Evolutionary conservation across 2,113 vertebrate genomes (phyloP).

Genomic region (Pelvicachromis taeniatus): DNA sequence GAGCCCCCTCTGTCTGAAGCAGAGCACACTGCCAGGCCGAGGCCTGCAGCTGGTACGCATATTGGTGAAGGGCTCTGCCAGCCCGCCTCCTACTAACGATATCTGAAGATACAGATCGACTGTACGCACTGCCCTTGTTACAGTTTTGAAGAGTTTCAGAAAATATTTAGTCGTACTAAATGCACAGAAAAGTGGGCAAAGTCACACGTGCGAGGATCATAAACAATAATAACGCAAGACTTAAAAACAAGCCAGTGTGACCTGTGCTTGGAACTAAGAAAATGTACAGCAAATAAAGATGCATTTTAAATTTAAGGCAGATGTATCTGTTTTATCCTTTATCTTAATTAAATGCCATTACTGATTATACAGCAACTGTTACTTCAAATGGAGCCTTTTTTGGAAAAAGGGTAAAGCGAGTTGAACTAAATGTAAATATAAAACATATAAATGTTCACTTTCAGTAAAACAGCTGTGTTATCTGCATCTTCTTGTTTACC

Average conservation of each 20-base stretch:
- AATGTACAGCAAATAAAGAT: neutral
- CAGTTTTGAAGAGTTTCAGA: neutral
- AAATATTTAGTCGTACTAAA: neutral
- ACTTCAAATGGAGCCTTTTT: neutral
- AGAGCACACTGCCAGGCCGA: constrained; percentile 24
- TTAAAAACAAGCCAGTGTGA: neutral
- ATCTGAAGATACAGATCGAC: neutral
- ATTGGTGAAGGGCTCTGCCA: constrained; percentile 47
- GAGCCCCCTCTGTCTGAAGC: constrained; percentile 61
- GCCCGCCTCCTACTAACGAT: constrained; percentile 16
- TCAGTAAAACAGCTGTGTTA: neutral
- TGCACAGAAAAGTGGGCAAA: neutral
- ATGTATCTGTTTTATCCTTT: neutral
- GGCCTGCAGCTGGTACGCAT: constrained; percentile 51
- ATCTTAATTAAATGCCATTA: neutral
- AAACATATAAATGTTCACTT: neutral
- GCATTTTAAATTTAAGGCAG: neutral
- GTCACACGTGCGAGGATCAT: neutral
- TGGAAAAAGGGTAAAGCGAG: neutral
- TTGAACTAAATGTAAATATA: neutral
- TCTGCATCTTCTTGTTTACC: constrained; percentile 13
- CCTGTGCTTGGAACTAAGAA: neutral
- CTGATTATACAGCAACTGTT: neutral
- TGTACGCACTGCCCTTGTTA: neutral
- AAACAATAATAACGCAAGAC: neutral